Evolutionary conservation across 2,888 invertebrate genomes (phyloP), one percentile per base, ranked within the genome.

Genomic region (Tanytarsus gracilentus): DNA sequence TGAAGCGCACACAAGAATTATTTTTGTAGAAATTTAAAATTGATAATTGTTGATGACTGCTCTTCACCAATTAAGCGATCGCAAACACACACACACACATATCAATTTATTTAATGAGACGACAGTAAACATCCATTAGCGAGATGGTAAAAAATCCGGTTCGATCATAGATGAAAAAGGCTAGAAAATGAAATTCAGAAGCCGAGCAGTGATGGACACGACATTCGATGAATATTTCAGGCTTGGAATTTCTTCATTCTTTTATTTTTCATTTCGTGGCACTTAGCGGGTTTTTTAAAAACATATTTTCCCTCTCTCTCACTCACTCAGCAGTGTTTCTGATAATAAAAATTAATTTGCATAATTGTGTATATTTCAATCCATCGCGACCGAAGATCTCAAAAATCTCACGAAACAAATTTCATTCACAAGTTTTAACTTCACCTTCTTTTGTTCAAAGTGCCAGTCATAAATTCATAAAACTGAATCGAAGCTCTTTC

Each of bases 331-430:
- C 11, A 4, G 18, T 55, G 25, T 26, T 39, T 14, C 8, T 40
- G 55, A 55, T 55, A 55, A 55, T 55, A 55, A 55, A 53, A 55
- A 55, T 55, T 55, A 55, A 55, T 55, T 55, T 55, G 55, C 55
- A 55, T 55, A 55, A 55, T 55, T 55, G n/a, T n/a, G 21, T 30
- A 40, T 6, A 18, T 18, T 40, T 40, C 30, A 4, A 14, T 39
- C n/a, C n/a, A 3, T 14, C 6, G 16, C 4, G 16, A 8, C 18
- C 4, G 21, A 21, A 11, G 44, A 44, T 7, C 44, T 36, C n/a
- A 36, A 36, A 9, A 33, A 14, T 52, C 33, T 21, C 52, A 36
- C 30, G 36, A 52, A 40, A 26, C 16, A 21, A 55, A 26, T 55
- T 33, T 55, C 55, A 55, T 55, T 55, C 55, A 55, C 55, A 36